Percentiles rank a stretch among this genome's conserved stretches.
These are phyloP conservation scores for Stichopus horrens DNA, from an alignment of 53 echinoderm and acorn worm species.

Conservation along the genomic window DNA sequence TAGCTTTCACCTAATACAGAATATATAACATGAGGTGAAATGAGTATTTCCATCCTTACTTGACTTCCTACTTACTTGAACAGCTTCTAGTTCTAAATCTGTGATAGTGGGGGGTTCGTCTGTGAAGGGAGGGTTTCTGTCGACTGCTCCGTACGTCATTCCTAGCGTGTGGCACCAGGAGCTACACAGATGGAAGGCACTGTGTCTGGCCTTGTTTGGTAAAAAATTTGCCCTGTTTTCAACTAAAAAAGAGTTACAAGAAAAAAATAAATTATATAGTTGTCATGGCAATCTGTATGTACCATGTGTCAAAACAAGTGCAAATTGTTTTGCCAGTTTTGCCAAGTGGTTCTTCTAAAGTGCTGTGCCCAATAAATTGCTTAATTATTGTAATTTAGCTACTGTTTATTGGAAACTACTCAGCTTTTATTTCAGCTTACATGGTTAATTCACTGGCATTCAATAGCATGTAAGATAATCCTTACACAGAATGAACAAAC, in stretches of 20 bases:
- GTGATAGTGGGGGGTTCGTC: conserved; percentile 81
- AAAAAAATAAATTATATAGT: neutral
- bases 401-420: no score
- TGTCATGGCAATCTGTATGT: neutral
- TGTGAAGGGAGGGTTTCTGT: conserved; percentile 79
- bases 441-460: no score
- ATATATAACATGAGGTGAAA: no score
- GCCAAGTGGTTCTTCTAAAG: neutral
- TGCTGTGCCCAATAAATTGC: neutral
- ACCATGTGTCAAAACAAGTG: neutral
- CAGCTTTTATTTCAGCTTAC: no score
- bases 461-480: no score
- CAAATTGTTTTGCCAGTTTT: neutral
- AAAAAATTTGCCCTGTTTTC: conserved; percentile 81
- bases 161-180: conserved; percentile 88
- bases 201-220: conserved; percentile 79
- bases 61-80: conserved; percentile 62
- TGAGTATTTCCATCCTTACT: no score
- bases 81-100: conserved; percentile 85
- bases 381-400: neutral
- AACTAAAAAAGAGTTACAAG: conserved; percentile 42
- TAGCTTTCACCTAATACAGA: no score
- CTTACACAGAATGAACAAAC: no score
- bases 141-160: conserved; percentile 86
- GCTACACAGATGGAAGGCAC: conserved; percentile 90